Evolutionary conservation across 2,797 vertebrate genomes (phyloP).

Genomic region (Myripristis murdjan): DNA sequence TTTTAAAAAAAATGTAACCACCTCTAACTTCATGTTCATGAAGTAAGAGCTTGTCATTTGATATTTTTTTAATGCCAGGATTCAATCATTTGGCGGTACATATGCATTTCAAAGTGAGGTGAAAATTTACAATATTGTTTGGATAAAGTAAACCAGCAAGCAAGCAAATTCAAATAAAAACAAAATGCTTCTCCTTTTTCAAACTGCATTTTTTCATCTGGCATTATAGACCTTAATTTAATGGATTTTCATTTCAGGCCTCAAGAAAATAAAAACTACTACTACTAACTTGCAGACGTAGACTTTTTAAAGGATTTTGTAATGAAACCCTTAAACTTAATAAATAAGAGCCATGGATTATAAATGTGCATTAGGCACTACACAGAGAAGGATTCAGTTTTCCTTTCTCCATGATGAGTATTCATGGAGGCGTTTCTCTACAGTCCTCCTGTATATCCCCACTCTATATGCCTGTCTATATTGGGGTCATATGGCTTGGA

Average conservation of each 20-base stretch:
- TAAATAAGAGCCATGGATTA: neutral
- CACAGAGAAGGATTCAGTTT: neutral
- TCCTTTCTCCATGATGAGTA: slow-evolving; percentile 8
- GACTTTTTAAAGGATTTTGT: neutral
- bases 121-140: neutral
- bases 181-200: too few species aligned
- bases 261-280: neutral
- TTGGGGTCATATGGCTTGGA: neutral
- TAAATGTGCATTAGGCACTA: neutral
- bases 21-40: too few species aligned
- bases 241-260: neutral
- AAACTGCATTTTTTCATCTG: too few species aligned
- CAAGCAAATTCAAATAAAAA: too few species aligned
- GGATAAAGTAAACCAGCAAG: neutral
- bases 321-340: neutral
- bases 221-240: too few species aligned
- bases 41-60: too few species aligned
- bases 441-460: neutral
- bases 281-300: neutral
- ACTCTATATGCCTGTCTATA: neutral
- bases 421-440: neutral
- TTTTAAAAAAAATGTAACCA: too few species aligned
- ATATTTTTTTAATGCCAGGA: too few species aligned
- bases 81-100: too few species aligned
- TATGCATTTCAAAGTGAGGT: too few species aligned